Evolutionary conservation across 2,888 invertebrate genomes (phyloP), one percentile per base, ranked within the genome.

Genomic region (Lottia gigantea): DNA sequence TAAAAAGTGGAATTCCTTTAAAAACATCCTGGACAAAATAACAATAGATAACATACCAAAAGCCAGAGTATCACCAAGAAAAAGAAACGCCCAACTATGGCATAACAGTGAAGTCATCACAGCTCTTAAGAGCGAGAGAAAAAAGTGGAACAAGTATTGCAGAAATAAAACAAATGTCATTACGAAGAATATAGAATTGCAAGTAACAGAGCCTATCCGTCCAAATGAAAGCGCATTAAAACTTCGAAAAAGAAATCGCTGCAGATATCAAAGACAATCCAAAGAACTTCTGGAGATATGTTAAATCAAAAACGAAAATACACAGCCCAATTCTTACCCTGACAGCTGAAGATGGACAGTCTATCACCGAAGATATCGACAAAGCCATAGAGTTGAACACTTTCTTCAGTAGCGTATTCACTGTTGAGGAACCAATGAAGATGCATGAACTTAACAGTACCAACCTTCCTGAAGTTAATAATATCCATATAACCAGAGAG

Each of bases 381-480:
- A 68, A 66, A n/a, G 55, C 62, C 31, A 62, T 66, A 31, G 40
- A 47, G 23, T 16, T 67, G 14, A 71, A 67, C 15, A 64, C 15
- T 19, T 67, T 71, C 19, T 65, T 69, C 25, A 64, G 64, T 47
- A 40, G 45, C 8, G 40, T 69, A 23, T 69, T 69, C 23, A 61
- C 61, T 6, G n/a, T 49, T 15, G 55, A 64, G 23, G 64, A 67
- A 11, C 31, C 12, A 14, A 55, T 19, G 16, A 46, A 23, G 4
- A 14, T 12, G 3, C 55, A 11, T 11, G 23, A 2, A 23, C 11
- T 55, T 0, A 19, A 23, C 19, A 55, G 8, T 16, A 55, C 23
- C n/a, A 23, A 11, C 19, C 14, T 23, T 23, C 55, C 55, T 23
- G 23, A 14, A 11, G 8, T 55, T 3, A 23, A 55, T 12, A 0